These are phyloP conservation scores for Arizona elegans DNA, from an alignment of 2,113 vertebrate genomes.

Conservation along the genomic window DNA sequence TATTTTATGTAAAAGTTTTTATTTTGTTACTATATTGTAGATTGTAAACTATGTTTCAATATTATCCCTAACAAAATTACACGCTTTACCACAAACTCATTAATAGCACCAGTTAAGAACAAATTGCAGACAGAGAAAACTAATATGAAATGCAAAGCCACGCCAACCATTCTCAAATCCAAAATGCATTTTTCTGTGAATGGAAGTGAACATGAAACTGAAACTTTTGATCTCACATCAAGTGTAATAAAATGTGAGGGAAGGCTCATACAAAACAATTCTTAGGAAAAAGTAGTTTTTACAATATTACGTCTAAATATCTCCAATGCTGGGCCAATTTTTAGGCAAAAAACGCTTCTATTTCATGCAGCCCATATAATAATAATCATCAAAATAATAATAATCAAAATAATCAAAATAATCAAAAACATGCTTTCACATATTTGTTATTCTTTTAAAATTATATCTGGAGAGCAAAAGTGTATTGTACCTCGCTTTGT, in stretches of 20 bases:
- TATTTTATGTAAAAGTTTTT: background rate
- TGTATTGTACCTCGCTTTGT: constrained; percentile 51
- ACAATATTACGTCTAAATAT: background rate
- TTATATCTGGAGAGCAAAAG: constrained; percentile 5
- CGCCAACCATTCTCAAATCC: background rate
- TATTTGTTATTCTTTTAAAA: background rate
- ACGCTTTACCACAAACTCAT: background rate
- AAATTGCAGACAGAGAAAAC: background rate
- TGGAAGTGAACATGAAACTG: background rate
- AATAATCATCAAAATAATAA: background rate
- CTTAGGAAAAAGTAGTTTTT: background rate
- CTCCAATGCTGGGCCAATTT: background rate
- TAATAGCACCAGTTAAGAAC: background rate
- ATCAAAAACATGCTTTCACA: background rate
- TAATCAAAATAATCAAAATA: background rate
- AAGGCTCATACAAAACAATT: background rate
- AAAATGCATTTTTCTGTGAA: background rate
- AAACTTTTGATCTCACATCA: background rate
- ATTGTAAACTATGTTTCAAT: constrained; percentile 19
- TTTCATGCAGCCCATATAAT: background rate
- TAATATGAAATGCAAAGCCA: background rate
- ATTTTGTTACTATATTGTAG: background rate
- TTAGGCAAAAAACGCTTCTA: background rate
- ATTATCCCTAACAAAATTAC: background rate
- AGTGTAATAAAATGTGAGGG: background rate